A percentile compares a stretch with the other conserved stretches of the same genome.
phyloP scores from a whole-genome alignment of 2,113 vertebrate genomes.

The Microcebus tavaratra region DNA sequence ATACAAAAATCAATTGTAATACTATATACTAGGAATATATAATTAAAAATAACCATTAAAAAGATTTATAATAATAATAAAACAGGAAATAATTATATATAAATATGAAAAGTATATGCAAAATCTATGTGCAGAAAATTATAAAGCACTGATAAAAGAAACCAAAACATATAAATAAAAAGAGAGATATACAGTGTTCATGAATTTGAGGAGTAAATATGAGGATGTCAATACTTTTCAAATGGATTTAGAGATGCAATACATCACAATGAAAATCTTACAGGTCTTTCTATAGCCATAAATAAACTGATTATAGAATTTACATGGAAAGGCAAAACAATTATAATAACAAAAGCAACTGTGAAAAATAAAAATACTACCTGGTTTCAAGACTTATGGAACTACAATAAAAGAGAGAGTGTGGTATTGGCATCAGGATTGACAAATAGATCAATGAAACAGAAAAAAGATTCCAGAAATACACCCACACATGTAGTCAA shows the following conservation, averaged over 20 bases:
- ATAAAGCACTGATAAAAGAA: background rate
- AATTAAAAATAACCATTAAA: background rate
- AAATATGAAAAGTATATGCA: background rate
- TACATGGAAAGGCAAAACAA: background rate
- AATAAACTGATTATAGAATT: background rate
- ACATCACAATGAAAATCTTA: background rate
- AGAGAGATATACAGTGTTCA: background rate
- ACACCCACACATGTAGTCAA: background rate
- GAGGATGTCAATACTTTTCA: background rate
- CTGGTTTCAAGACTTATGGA: background rate
- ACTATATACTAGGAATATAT: background rate
- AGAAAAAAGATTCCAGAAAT: background rate
- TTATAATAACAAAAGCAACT: background rate
- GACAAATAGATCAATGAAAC: background rate
- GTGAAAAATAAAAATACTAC: background rate
- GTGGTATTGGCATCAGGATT: background rate
- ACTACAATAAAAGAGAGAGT: background rate
- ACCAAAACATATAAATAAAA: background rate
- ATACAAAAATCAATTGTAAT: background rate
- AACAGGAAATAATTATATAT: background rate
- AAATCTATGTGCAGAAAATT: background rate
- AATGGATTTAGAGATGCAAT: background rate
- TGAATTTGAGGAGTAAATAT: background rate
- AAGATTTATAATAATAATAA: background rate
- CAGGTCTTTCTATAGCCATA: background rate